Conservation (phyloP, 2,113 vertebrate species). For the Paradoxurus hermaphroditus region DNA sequence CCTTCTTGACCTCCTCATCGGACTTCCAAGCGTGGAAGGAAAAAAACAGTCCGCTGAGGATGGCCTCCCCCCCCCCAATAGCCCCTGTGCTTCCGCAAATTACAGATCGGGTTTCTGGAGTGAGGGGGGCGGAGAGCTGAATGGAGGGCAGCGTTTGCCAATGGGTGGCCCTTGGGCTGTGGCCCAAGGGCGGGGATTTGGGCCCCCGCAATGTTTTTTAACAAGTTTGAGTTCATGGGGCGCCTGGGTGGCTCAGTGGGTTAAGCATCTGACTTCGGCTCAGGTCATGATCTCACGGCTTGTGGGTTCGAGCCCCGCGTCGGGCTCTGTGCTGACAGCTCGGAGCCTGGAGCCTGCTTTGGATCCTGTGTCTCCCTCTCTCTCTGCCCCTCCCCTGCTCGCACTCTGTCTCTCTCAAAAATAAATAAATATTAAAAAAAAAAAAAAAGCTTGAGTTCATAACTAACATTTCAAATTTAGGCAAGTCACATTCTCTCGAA, state of each 20-base stretch:
- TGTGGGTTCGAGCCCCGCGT: too few relatives aligned
- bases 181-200: neutral
- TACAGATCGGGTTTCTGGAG: neutral
- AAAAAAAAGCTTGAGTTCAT: neutral
- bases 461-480: neutral
- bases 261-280: too few relatives aligned
- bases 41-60: neutral
- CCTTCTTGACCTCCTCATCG: neutral
- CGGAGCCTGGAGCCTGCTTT: too few relatives aligned
- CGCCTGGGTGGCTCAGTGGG: too few relatives aligned
- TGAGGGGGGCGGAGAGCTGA: neutral
- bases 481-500: neutral
- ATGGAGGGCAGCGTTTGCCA: neutral
- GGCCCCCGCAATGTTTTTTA: neutral
- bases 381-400: too few relatives aligned
- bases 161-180: neutral
- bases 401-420: too few relatives aligned
- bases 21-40: neutral
- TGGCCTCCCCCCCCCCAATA: accelerated
- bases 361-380: too few relatives aligned
- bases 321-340: too few relatives aligned
- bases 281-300: too few relatives aligned
- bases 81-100: neutral
- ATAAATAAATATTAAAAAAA: too few relatives aligned
- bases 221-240: too few relatives aligned